These are phyloP conservation scores for Charina bottae DNA, from an alignment of 2,113 vertebrate species.

Conservation along the genomic window DNA sequence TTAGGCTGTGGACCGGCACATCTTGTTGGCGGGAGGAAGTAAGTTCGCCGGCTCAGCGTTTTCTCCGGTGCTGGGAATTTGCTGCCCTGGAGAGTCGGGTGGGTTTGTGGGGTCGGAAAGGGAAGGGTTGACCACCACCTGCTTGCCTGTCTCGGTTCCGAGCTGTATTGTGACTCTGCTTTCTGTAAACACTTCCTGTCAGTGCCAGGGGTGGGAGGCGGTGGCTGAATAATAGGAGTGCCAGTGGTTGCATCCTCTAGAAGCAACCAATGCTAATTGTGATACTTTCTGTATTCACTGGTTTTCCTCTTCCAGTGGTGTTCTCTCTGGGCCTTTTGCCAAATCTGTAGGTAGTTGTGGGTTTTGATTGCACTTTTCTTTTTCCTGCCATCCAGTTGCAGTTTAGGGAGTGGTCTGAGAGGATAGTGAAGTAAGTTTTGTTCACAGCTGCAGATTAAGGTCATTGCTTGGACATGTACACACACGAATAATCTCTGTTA, in stretches of 20 bases:
- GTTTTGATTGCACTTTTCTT: not conserved
- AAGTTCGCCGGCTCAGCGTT: not conserved
- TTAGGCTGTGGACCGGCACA: not conserved
- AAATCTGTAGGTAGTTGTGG: not conserved
- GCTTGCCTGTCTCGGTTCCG: conserved; percentile 28
- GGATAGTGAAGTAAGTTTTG: conserved; percentile 11
- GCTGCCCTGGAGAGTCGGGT: not conserved
- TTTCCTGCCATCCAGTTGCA: not conserved
- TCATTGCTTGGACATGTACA: not conserved
- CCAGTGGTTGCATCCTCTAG: not conserved
- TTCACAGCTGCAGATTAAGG: not conserved
- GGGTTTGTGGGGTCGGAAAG: not conserved
- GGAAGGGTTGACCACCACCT: conserved; percentile 38
- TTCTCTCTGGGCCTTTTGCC: fast-evolving
- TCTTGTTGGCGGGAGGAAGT: not conserved
- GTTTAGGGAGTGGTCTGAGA: conserved; percentile 35
- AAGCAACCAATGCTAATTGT: not conserved
- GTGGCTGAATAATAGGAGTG: not conserved
- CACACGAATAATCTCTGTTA: not conserved
- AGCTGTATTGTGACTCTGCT: conserved; percentile 43
- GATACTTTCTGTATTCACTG: not conserved
- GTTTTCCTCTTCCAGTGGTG: not conserved
- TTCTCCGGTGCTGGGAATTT: not conserved
- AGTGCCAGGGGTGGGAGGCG: not conserved
- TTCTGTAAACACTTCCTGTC: conserved; percentile 46